Evolutionary conservation across 1,140 invertebrate species (phyloP), one percentile per base, ranked within the genome.

Genomic region (Pollicipes pollicipes): DNA sequence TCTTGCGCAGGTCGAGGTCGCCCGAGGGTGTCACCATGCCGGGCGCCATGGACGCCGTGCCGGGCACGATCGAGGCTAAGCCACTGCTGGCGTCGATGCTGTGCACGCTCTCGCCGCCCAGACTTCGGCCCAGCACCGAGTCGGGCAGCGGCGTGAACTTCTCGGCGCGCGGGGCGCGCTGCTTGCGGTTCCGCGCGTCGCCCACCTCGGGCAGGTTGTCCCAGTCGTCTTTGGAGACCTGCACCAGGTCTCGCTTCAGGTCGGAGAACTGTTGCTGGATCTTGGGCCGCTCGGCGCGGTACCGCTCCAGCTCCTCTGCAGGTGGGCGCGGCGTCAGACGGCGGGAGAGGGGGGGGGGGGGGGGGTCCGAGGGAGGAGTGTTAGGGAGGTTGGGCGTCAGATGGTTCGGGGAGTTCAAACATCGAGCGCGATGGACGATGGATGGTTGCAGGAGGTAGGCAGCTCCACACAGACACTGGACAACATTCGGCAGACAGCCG

Each of bases 221-320:
- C 97, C 97, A 99, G 78, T 99, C 95, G 74, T 94, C 91, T 76
- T 94, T 91, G 3, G 86, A 86, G 0, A 99, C 91, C 68, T 82
- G 85, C 75, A 88, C 86, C 30, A 99, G 81, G 77, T 95, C 92
- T 78, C 97, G 83, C 82, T 98, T 98, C 6, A 99, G 82, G 82
- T 99, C 97, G 68, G 92, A 97, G 79, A 99, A 99, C 78, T 99
- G 96, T 77, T 99, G 97, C 78, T 99, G 97, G 78, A 99, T 99
- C 84, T 99, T 99, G 30, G 95, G 95, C 73, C 96, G 85, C 82
- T 99, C 97, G 81, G 98, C 95, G 78, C 96, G 91, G 84, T 96
- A 99, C 78, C 89, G 89, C 80, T 99, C 97, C 75, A 99, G 84
- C 80, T 97, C 95, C 79, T 66, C 64, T 66, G 64, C n/a, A 21